phyloP scores from a whole-genome alignment of 2,888 invertebrate species.

The Dorcus parallelipipedus region DNA sequence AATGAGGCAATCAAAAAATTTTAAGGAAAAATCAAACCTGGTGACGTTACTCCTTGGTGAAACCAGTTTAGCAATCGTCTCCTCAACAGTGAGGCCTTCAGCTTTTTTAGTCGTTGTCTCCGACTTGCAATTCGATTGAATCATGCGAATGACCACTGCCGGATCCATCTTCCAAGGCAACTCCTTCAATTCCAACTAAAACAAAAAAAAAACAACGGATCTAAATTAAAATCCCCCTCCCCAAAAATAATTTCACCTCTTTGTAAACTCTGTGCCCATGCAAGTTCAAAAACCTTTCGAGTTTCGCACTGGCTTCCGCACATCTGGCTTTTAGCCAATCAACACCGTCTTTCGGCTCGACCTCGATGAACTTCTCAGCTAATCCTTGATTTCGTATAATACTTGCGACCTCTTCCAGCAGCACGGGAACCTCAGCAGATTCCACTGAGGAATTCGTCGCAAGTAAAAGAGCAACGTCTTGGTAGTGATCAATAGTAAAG shows the following conservation, averaged over 20 bases:
- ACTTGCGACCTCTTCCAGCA: conserved; percentile 37
- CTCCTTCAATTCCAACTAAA: conserved; percentile 64
- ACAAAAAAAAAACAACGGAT: too few species aligned
- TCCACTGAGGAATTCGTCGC: conserved; percentile 66
- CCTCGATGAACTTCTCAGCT: conserved; percentile 51
- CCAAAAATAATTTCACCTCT: conserved; percentile 50
- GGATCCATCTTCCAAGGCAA: conserved; percentile 66
- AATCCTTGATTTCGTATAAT: conserved; percentile 39
- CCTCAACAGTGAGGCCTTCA: conserved; percentile 40
- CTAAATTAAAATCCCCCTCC: too few species aligned
- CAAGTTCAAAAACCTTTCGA: conserved; percentile 58
- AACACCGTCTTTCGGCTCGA: conserved; percentile 52
- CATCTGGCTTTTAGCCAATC: conserved; percentile 59
- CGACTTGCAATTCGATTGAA: conserved; percentile 54
- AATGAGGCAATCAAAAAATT: background rate
- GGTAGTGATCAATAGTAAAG: conserved; percentile 61
- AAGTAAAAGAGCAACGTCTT: conserved; percentile 66
- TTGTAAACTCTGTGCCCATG: conserved; percentile 70
- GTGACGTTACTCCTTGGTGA: conserved; percentile 14
- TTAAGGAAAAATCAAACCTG: background rate
- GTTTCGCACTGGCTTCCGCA: conserved; percentile 48
- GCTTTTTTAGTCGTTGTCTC: conserved; percentile 32
- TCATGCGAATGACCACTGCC: conserved; percentile 57
- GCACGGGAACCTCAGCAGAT: conserved; percentile 66
- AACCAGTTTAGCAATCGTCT: conserved; percentile 52